Evolutionary conservation across 2,113 vertebrate genomes (phyloP).

Genomic region (Setophaga petechia): DNA sequence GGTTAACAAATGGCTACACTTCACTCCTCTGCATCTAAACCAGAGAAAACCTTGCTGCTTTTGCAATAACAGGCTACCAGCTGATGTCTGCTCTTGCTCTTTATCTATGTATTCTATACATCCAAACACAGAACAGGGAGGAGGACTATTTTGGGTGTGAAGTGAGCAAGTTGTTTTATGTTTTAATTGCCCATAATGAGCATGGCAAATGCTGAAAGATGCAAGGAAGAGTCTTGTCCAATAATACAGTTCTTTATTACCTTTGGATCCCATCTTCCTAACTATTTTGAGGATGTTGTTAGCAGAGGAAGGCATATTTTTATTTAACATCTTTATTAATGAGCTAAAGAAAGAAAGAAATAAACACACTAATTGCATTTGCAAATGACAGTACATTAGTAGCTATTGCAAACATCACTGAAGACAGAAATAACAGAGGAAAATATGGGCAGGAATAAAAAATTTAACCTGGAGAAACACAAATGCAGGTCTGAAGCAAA

Average conservation of each 20-base stretch:
- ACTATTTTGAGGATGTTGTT: conserved; percentile 60
- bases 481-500: not conserved
- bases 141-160: conserved; percentile 18
- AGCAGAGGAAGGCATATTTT: conserved; percentile 80
- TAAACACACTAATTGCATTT: conserved; percentile 82
- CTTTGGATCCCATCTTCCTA: conserved; percentile 55
- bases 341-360: conserved; percentile 78
- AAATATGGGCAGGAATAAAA: conserved; percentile 57
- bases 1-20: not conserved
- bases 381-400: conserved; percentile 81
- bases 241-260: conserved; percentile 63
- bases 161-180: conserved; percentile 38
- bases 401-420: conserved; percentile 76
- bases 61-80: not conserved
- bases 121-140: not conserved
- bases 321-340: conserved; percentile 86
- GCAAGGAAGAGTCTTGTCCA: conserved; percentile 54
- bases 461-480: not conserved
- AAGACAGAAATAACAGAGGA: conserved; percentile 75
- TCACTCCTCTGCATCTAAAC: not conserved
- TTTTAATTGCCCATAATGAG: conserved; percentile 54
- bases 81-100: not conserved
- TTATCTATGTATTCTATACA: not conserved
- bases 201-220: conserved; percentile 34
- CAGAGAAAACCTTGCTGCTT: not conserved